Evolutionary conservation across 2,888 invertebrate species (phyloP).

Genomic region (Drosophila engyochracea): DNA sequence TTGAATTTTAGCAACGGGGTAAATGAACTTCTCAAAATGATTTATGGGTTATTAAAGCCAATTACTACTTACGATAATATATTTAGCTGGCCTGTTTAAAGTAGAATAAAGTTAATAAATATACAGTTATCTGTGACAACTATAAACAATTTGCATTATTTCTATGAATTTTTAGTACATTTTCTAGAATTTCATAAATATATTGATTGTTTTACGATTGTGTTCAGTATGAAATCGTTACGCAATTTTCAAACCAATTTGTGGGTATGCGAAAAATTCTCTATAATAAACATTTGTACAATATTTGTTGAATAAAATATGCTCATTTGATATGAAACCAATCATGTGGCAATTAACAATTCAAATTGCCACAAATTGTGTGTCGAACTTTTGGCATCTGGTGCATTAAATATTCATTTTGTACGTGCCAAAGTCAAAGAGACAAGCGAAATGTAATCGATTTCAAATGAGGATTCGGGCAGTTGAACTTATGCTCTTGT

Average conservation of each 20-base stretch:
- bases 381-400: conserved; percentile 29
- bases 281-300: neutral
- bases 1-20: neutral
- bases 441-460: conserved; percentile 31
- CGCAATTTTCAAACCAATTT: neutral
- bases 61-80: neutral
- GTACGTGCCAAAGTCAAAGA: conserved; percentile 60
- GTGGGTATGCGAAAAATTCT: neutral
- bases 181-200: neutral
- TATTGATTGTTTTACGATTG: neutral
- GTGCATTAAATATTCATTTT: conserved; percentile 60
- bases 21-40: neutral
- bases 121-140: neutral
- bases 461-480: conserved; percentile 34
- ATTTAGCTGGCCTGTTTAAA: neutral
- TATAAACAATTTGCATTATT: neutral
- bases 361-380: conserved; percentile 52
- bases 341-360: conserved; percentile 42
- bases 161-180: neutral
- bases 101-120: neutral
- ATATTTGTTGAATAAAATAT: conserved; percentile 23
- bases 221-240: neutral
- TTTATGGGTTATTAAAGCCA: neutral
- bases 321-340: conserved; percentile 55
- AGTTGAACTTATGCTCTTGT: conserved; percentile 15